Evolutionary conservation across 2,888 invertebrate genomes (phyloP), one percentile per base, ranked within the genome.

Genomic region (Vesta saturnalis): DNA sequence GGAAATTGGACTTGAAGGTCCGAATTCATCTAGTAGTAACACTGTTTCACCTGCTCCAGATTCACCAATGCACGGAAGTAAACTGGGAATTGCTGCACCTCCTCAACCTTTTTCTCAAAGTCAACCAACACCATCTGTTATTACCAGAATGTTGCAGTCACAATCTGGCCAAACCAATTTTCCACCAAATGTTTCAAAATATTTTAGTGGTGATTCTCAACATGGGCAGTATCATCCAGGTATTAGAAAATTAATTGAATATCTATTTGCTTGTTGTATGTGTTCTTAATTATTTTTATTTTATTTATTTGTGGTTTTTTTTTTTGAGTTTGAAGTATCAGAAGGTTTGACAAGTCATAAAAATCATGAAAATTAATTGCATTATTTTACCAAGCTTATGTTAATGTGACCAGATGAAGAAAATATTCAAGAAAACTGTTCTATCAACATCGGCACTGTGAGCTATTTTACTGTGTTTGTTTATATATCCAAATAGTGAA

Each of bases 91-190:
- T 65, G 85, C 86, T 1, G 83, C 85, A 54, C 85, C 86, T 5
- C 86, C 86, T 1, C 86, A 86, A 73, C 84, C 86, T 1, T 87
- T 86, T 71, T 84, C 86, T 16, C 85, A 86, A 65, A 83, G 84
- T 46, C 82, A 83, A 66, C 84, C 85, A 1, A 84, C 86, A 30
- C 85, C 87, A 0, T 89, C 89, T 46, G 89, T 90, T 5, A 90
- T 90, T 54, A 89, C 89, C 6, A 84, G 89, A 73, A 88, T 90
- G 88, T 83, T 89, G 49, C 88, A 89, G 73, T 82, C 85, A 1
- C 86, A 85, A 71, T 82, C 85, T 18, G 69, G 63, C 1, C 83
- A 85, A 59, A 70, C 66, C 4, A 69, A 57, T 61, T 72, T 64
- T 56, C 60, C 71, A 6, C 39, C 61, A 23, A 55, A 23, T 18